These are phyloP conservation scores for Bos taurus DNA, from an alignment of 2,113 vertebrate species.

Conservation along the genomic window ARS-UCD2.0 NC_037348.1:55369001-55369500, in stretches of 20 bases:
- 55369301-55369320: background rate
- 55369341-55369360: constrained; percentile 43
- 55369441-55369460: background rate
- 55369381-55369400: background rate
- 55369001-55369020: background rate
- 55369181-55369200: constrained; percentile 54
- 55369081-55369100: background rate
- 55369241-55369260: constrained; percentile 69
- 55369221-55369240: constrained; percentile 67
- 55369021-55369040: background rate
- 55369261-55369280: constrained; percentile 72
- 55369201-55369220: constrained; percentile 68
- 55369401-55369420: background rate
- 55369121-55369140: background rate
- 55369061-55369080: background rate
- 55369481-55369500: background rate
- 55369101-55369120: background rate
- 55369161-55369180: background rate
- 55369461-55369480: constrained; percentile 16
- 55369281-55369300: constrained; percentile 70
- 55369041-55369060: background rate
- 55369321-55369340: background rate
- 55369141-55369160: background rate
- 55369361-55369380: background rate
- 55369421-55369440: background rate